Evolutionary conservation across 2,888 invertebrate genomes (phyloP).

Genomic region (Mythimna ferrago): DNA sequence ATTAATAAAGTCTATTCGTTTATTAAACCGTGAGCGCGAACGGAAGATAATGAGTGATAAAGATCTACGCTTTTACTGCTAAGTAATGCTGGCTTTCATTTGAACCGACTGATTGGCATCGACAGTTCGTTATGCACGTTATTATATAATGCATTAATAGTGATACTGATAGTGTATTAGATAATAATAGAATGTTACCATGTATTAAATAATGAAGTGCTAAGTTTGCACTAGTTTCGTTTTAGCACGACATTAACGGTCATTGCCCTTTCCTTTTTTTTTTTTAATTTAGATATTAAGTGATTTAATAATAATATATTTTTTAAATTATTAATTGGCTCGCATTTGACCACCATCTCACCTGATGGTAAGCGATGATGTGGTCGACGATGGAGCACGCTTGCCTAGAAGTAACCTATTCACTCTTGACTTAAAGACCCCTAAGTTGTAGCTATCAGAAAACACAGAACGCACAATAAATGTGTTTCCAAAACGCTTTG

Average conservation of each 20-base stretch:
- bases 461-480: too few relatives aligned
- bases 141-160: constrained; percentile 59
- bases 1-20: constrained; percentile 11
- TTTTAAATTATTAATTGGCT: too few relatives aligned
- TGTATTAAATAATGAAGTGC: not conserved
- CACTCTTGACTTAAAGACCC: too few relatives aligned
- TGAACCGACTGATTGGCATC: constrained; percentile 48
- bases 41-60: constrained; percentile 58
- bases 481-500: too few relatives aligned
- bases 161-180: constrained; percentile 4
- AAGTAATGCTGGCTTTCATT: constrained; percentile 52
- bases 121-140: constrained; percentile 37
- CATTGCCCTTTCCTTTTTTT: not conserved
- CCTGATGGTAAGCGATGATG: too few relatives aligned
- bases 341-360: too few relatives aligned
- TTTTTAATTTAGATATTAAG: not conserved
- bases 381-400: too few relatives aligned
- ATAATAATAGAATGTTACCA: not conserved
- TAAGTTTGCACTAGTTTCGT: not conserved
- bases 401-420: too few relatives aligned
- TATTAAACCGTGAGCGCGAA: constrained; percentile 36
- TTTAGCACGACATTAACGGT: not conserved
- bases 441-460: too few relatives aligned
- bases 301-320: too few relatives aligned
- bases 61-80: constrained; percentile 48